These are phyloP conservation scores for Sycophaga agraensis DNA, from an alignment of 1,140 invertebrate genomes.

Conservation along the genomic window DNA sequence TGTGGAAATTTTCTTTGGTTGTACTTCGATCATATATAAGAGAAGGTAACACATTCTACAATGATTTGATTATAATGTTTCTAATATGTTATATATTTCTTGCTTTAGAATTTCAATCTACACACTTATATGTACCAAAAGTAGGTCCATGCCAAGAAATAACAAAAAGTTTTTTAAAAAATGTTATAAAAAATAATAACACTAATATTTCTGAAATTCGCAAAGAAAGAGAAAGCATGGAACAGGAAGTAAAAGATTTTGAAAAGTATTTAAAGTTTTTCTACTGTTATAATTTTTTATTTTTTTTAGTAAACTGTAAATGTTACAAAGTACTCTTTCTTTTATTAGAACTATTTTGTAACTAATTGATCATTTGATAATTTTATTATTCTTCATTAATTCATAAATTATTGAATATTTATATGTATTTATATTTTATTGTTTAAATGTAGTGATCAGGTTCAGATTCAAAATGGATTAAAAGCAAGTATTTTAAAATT, in stretches of 20 bases:
- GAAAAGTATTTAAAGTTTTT: conserved; percentile 32
- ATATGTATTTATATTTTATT: no score
- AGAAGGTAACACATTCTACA: conserved; percentile 6
- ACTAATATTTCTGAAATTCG: conserved; percentile 19
- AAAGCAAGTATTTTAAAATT: conserved; percentile 37
- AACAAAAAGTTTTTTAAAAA: conserved; percentile 32
- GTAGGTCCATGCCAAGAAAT: conserved; percentile 27
- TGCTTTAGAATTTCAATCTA: conserved; percentile 15
- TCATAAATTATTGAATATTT: no score
- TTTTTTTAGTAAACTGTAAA: not conserved
- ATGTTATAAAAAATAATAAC: conserved; percentile 23
- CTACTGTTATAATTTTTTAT: not conserved
- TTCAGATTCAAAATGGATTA: conserved; percentile 26
- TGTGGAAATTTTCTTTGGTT: conserved; percentile 46
- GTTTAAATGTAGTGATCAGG: conserved; percentile 32
- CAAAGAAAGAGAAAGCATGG: conserved; percentile 27
- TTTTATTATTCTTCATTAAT: no score
- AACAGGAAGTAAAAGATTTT: conserved; percentile 26
- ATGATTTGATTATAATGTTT: no score
- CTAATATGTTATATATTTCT: conserved; percentile 17
- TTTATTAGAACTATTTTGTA: not conserved
- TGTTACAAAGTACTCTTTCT: not conserved
- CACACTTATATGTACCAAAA: conserved; percentile 33
- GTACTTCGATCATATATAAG: conserved; percentile 36
- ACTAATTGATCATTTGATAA: no score